Base-by-base conservation (phyloP, 2,797 vertebrate genomes). In the Bufotes viridis region DNA sequence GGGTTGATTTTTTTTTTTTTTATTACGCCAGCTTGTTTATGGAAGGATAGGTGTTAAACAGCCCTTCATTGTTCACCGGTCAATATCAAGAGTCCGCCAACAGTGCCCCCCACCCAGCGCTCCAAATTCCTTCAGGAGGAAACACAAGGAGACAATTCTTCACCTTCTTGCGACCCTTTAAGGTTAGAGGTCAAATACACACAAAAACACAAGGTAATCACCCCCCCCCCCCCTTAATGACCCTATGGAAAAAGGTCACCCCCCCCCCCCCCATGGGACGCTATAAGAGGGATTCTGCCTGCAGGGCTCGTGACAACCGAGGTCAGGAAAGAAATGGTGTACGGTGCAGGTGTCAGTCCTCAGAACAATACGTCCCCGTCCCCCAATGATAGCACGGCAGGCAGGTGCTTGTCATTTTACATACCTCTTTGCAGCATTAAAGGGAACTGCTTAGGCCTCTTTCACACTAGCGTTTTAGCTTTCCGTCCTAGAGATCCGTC, bases 151-250 rank as follows among this genome's bases (percentile, higher is more conserved):
- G 88, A 89, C 85, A 87, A 89, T 89, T 89, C 87, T 67, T 89
- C 85, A 87, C 88, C 88, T 81, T 83, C 34, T 17, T 83, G 74
- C 15, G 85, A 89, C 88, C 88, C 75, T 87, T 79, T 9, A 34
- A 49, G 88, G 88, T 87, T 87, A 89, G 74, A 87, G 81, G 88
- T 89, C 88, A 89, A 89, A 87, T 87, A 84, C 81, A 87, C 80
- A 89, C 42, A 89, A 89, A 86, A 89, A 69, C 70, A 89, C 85
- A 57, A 84, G 75, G 85, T 86, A 84, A 89, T 89, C 81, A 67
- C 80, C 84, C 84, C 85, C 3, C 42, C 42, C 42, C 42, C 42
- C 85, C 88, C 75, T 80, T 20, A 3, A 75, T 72, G 81, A 89
- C 88, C 88, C 67, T 55, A 70, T 13, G 61, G 61, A 12, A 24